Conservation (phyloP, 2,888 invertebrate genomes). For the Nymphalis polychloros region DNA sequence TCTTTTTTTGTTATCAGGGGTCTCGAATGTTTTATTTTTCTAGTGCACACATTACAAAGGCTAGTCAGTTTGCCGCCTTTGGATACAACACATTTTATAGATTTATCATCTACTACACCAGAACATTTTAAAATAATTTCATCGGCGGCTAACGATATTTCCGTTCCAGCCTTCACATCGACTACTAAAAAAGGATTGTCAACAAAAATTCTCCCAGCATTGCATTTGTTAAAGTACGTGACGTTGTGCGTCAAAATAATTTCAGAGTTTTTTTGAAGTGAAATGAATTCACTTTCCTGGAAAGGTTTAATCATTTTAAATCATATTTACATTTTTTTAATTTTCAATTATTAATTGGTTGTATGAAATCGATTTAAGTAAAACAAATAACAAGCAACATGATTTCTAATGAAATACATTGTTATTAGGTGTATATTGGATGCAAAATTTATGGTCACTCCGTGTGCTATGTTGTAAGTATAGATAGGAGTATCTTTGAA, state of each 20-base stretch:
- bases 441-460: too few species aligned
- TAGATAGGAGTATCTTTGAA: too few species aligned
- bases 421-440: too few species aligned
- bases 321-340: too few species aligned
- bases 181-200: slow-evolving; percentile 51
- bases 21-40: slow-evolving; percentile 48
- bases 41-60: slow-evolving; percentile 48
- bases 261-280: slow-evolving; percentile 36
- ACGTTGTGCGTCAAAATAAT: slow-evolving; percentile 47
- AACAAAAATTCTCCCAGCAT: slow-evolving; percentile 50
- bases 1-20: slow-evolving; percentile 52
- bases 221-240: slow-evolving; percentile 50
- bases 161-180: slow-evolving; percentile 47
- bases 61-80: slow-evolving; percentile 46
- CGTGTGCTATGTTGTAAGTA: too few species aligned
- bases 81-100: slow-evolving; percentile 50
- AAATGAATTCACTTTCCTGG: slow-evolving; percentile 37
- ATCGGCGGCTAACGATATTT: slow-evolving; percentile 51
- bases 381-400: too few species aligned
- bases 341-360: too few species aligned
- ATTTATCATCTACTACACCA: slow-evolving; percentile 45
- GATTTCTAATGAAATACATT: too few species aligned
- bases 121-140: slow-evolving; percentile 50
- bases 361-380: too few species aligned
- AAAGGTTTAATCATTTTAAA: slow-evolving; percentile 17